A percentile compares a stretch with the other conserved stretches of the same genome.
These are phyloP conservation scores for Rapana venosa DNA, from an alignment of 2,888 invertebrate species.

Conservation along the genomic window DNA sequence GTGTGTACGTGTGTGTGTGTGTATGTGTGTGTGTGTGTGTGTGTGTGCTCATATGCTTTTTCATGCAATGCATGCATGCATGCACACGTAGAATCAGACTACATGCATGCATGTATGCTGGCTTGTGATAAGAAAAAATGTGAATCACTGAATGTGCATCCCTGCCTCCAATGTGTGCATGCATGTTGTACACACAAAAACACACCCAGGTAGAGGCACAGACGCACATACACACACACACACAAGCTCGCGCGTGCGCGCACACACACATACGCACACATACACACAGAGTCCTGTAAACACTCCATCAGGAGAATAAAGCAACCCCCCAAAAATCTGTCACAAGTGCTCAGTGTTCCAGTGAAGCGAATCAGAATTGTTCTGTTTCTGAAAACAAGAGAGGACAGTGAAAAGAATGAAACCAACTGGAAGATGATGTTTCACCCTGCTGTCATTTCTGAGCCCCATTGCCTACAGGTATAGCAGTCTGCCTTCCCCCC, in stretches of 20 bases:
- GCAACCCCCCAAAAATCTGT: too few relatives aligned
- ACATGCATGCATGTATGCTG: neutral
- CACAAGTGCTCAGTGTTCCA: too few relatives aligned
- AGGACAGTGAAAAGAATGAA: too few relatives aligned
- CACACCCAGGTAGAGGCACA: neutral
- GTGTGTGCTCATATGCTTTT: too few relatives aligned
- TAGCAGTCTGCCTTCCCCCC: neutral
- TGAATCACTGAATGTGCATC: too few relatives aligned
- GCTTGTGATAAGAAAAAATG: too few relatives aligned
- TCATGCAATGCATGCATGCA: neutral
- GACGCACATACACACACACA: neutral
- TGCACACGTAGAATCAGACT: neutral
- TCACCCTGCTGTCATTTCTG: too few relatives aligned
- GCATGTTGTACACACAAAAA: neutral
- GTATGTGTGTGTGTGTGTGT: too few relatives aligned
- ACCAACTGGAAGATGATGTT: too few relatives aligned
- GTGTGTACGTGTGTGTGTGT: neutral
- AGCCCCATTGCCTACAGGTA: neutral
- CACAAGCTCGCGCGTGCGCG: neutral
- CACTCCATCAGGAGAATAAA: too few relatives aligned
- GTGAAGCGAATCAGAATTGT: too few relatives aligned
- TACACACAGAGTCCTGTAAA: neutral
- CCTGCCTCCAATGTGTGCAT: neutral
- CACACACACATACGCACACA: neutral
- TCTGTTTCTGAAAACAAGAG: too few relatives aligned